Conservation (phyloP, 53 echinoderm and acorn worm species). For the Holothuria leucospilota region DNA sequence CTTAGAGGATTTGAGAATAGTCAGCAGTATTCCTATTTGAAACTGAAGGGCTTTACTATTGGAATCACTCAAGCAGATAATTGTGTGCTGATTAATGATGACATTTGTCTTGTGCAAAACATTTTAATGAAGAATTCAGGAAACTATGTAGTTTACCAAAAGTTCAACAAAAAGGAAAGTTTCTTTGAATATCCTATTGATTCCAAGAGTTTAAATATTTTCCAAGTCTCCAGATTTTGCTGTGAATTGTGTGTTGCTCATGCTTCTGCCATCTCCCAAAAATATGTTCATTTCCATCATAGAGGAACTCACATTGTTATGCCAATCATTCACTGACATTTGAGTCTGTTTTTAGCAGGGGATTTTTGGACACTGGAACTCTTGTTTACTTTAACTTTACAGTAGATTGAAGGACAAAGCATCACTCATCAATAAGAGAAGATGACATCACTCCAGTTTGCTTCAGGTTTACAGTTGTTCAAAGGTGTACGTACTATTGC, state of each 20-base stretch:
- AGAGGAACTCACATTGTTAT: conserved; percentile 6
- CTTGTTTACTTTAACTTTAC: too few species aligned
- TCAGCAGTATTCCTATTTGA: too few species aligned
- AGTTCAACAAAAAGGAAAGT: neutral
- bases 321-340: neutral
- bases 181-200: conserved; percentile 29
- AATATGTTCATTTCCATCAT: neutral
- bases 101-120: conserved; percentile 19
- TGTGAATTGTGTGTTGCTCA: neutral
- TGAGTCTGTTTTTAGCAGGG: too few species aligned
- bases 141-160: conserved; percentile 3
- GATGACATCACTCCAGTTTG: too few species aligned
- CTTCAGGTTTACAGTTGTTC: too few species aligned
- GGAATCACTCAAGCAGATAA: neutral
- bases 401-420: too few species aligned
- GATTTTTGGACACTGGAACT: too few species aligned
- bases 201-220: conserved; percentile 5
- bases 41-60: too few species aligned
- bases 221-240: neutral
- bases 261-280: neutral
- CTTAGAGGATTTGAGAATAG: neutral
- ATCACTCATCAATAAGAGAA: too few species aligned
- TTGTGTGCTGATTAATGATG: neutral
- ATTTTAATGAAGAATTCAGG: neutral
- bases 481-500: too few species aligned